Conservation (phyloP, 2,888 invertebrate species). For the Spodoptera exigua region DNA sequence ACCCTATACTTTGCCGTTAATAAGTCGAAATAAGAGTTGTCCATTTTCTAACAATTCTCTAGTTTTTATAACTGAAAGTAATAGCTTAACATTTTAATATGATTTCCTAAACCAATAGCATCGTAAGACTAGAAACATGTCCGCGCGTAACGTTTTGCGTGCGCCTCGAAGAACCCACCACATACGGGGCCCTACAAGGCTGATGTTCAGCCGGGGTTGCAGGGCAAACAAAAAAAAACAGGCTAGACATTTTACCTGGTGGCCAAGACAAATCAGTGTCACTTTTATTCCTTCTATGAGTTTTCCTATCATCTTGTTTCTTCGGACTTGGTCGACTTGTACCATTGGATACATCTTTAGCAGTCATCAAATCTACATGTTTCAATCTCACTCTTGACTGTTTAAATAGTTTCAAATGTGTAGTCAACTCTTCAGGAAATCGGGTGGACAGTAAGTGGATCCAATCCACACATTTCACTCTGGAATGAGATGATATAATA, state of each 20-base stretch:
- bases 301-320: constrained; percentile 84
- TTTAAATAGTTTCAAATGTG: constrained; percentile 95
- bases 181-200: no score
- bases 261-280: constrained; percentile 93
- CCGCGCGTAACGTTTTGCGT: no score
- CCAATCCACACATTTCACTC: constrained; percentile 96
- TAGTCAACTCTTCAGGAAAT: constrained; percentile 96
- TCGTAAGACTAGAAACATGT: no score
- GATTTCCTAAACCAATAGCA: no score
- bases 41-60: no score
- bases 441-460: constrained; percentile 95
- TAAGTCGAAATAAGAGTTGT: no score
- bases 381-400: constrained; percentile 91
- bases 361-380: constrained; percentile 81
- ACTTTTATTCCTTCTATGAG: constrained; percentile 92
- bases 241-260: constrained; percentile 75
- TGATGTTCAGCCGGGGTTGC: no score
- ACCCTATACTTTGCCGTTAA: no score
- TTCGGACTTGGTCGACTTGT: constrained; percentile 80
- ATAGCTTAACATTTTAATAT: no score
- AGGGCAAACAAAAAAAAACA: neutral
- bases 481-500: constrained; percentile 56
- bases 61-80: no score
- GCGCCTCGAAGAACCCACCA: no score
- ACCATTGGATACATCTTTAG: constrained; percentile 81